Conservation (phyloP, 2,797 vertebrate genomes). For the Denticeps clupeoides region DNA sequence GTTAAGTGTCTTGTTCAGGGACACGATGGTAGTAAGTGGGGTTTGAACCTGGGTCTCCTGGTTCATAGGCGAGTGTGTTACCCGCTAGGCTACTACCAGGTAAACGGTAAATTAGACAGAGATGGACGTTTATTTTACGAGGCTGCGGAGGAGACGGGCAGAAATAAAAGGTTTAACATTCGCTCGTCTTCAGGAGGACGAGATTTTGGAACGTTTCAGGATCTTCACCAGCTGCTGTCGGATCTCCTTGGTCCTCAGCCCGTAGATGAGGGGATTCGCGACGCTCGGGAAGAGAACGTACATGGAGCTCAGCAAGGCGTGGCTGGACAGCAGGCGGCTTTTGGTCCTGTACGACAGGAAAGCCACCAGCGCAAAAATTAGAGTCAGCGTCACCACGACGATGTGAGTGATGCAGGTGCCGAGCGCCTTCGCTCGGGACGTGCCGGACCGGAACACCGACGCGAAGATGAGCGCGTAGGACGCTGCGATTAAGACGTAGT, state of each 20-base stretch:
- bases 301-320: constrained; percentile 31
- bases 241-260: constrained; percentile 38
- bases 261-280: constrained; percentile 44
- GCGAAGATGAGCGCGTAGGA: constrained; percentile 43
- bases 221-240: constrained; percentile 28
- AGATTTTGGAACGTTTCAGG: constrained; percentile 8
- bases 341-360: constrained; percentile 37
- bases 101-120: too few species aligned
- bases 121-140: too few species aligned
- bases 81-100: too few species aligned
- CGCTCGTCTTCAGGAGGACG: too few species aligned
- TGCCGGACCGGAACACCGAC: constrained; percentile 27
- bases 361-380: constrained; percentile 18
- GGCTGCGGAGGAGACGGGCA: too few species aligned
- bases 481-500: constrained; percentile 35
- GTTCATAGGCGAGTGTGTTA: too few species aligned
- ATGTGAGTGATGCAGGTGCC: constrained; percentile 46
- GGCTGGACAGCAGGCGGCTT: constrained; percentile 15
- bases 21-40: too few species aligned
- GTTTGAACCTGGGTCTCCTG: too few species aligned
- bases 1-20: too few species aligned
- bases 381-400: constrained; percentile 36
- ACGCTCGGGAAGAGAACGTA: constrained; percentile 33
- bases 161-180: too few species aligned
- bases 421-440: constrained; percentile 29